Evolutionary conservation across 1,140 invertebrate genomes (phyloP), one percentile per base, ranked within the genome.

Genomic region (Lordiphosa stackelbergi): DNA sequence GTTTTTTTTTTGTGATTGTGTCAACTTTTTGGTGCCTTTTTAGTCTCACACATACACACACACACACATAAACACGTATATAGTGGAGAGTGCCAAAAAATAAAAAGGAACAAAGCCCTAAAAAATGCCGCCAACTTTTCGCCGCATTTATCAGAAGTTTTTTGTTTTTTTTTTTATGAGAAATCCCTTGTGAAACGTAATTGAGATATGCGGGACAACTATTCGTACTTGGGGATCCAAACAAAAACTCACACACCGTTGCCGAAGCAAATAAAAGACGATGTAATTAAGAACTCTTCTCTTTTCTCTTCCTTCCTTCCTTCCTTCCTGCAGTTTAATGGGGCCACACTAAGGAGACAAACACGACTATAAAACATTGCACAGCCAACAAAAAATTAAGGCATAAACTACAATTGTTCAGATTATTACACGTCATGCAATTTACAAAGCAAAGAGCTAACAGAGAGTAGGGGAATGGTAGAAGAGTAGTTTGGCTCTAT

Each of bases 111-210:
- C 37, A 53, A 22, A 49, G 16, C 38, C 28, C 53, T 48, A 48
- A 69, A 54, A 54, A 45, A 41, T 43, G 42, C 28, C 42, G 19
- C 48, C 37, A 43, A 54, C 56, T 69, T 57, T 69, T 71, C 52
- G 11, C 54, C 64, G 54, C 77, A 83, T 81, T 81, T 75, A 72
- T 83, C 77, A 79, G 64, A 72, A 45, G 37, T 68, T 66, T 59
- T 47, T 13, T 10, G 38, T 47, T 37, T 47, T 37, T 13, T 34
- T 16, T 66, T 75, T 81, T 48, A 45, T 6, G 35, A 43, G 37
- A 66, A 69, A 57, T 81, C 58, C 54, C 60, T 78, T 70, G 66
- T 81, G 45, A 31, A 31, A 41, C 24, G 63, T 79, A 79, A 79
- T 79, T 79, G 71, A 81, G 75, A 75, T 81, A 71, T 69, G 75